Evolutionary conservation across 2,797 vertebrate species (phyloP).

Genomic region (Pampus argenteus): DNA sequence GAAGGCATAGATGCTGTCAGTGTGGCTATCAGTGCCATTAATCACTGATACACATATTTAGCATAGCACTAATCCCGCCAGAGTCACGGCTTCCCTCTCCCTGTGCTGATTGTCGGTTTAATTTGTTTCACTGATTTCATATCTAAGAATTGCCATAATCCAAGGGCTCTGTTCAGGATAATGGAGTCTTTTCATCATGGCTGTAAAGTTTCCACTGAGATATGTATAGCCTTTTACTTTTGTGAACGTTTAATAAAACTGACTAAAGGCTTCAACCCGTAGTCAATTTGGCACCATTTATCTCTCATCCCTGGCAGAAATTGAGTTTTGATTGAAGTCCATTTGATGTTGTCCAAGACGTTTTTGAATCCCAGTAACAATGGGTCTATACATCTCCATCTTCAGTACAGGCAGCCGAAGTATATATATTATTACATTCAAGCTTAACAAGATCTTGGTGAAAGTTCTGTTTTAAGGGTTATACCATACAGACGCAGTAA

Average conservation of each 20-base stretch:
- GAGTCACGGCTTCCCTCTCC: constrained; percentile 20
- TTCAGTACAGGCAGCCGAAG: background rate
- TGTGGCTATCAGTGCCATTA: constrained; percentile 30
- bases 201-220: constrained; percentile 18
- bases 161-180: constrained; percentile 20
- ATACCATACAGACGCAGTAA: too few relatives aligned
- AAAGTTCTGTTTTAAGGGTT: background rate
- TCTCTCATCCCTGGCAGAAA: background rate
- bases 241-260: constrained; percentile 16
- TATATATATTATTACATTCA: background rate
- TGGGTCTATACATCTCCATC: background rate
- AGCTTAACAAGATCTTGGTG: background rate
- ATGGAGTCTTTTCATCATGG: constrained; percentile 41
- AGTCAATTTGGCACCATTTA: background rate
- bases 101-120: constrained; percentile 26
- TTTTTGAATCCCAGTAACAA: background rate
- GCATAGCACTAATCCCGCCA: constrained; percentile 31
- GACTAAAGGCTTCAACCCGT: background rate
- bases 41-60: constrained; percentile 45
- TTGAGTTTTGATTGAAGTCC: background rate
- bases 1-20: constrained; percentile 17
- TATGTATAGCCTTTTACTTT: constrained; percentile 1
- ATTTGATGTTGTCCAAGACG: background rate
- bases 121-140: constrained; percentile 47
- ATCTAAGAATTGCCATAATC: constrained; percentile 35